A percentile compares a stretch with the other conserved stretches of the same genome.
phyloP scores from a whole-genome alignment of 2,113 vertebrate genomes.

The Psilopogon haemacephalus region DNA sequence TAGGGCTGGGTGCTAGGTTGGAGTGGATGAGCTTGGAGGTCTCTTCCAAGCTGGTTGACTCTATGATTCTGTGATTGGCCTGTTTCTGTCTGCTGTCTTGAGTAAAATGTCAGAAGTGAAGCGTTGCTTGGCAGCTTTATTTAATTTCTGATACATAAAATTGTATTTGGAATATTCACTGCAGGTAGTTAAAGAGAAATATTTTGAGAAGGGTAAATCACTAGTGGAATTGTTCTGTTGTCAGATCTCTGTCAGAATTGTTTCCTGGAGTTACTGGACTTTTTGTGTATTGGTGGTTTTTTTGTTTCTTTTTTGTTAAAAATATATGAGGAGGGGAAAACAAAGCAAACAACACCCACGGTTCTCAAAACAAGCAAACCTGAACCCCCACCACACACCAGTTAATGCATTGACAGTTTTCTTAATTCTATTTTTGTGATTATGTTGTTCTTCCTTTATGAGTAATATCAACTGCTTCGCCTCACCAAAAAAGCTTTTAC shows the following conservation, averaged over 20 bases:
- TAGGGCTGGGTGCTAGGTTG: too few species aligned
- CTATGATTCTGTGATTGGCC: too few species aligned
- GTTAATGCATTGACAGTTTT: constrained; percentile 26
- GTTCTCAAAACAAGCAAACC: not conserved
- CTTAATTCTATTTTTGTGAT: constrained; percentile 54
- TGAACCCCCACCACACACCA: not conserved
- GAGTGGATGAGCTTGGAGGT: too few species aligned
- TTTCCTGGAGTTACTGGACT: not conserved
- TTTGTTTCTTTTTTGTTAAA: not conserved
- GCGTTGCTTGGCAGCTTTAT: not conserved
- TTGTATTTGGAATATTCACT: constrained; percentile 30
- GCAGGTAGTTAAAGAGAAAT: constrained; percentile 26
- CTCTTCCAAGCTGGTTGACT: too few species aligned
- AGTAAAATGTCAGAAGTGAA: not conserved
- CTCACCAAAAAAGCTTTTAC: not conserved
- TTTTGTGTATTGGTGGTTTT: not conserved
- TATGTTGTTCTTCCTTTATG: constrained; percentile 15
- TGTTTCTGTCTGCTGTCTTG: not conserved
- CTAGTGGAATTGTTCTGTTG: constrained; percentile 25
- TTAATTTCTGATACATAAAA: constrained; percentile 17
- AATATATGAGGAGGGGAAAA: not conserved
- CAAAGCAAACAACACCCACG: too few species aligned
- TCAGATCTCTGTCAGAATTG: constrained; percentile 37
- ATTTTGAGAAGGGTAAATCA: not conserved
- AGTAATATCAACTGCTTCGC: not conserved